Evolutionary conservation across 2,888 invertebrate genomes (phyloP), one percentile per base, ranked within the genome.

Genomic region (Hybos culiciformis): DNA sequence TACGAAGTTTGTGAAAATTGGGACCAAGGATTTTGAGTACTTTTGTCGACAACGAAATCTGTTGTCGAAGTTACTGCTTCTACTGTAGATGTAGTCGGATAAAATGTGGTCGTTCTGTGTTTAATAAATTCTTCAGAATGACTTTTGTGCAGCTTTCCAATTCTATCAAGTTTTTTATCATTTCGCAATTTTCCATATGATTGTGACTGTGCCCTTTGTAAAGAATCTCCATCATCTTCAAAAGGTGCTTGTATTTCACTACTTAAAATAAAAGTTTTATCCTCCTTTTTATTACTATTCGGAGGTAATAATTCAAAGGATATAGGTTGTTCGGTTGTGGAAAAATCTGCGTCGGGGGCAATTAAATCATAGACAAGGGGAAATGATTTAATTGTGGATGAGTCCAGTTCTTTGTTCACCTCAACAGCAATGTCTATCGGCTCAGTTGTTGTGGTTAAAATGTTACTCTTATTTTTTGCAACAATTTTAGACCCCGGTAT

Each of bases 141-240:
- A 32, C 12, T n/a, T n/a, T 48, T 3, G 17, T 20, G 24, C 24
- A 32, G 8, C 18, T 37, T 21, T 46, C 44, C 8, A 45, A 20
- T 17, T 2, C 37, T 12, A 42, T 47, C 29, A 21, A 33, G 18
- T 43, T 45, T 31, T 48, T 45, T 26, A 36, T 47, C 50, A 43
- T 72, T 72, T 52, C 73, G 71, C 23, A 75, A 73, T 3, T 75
- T 70, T 18, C 78, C 67, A 52, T 80, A 79, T 0, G 80, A 80
- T 55, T 80, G 80, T 36, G 78, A 78, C 49, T 80, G 80, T 19
- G 80, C 78, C 47, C 76, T 71, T 62, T 79, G 78, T 32, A 81
- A 59, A 57, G 77, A 73, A 56, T 80, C 79, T 55, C 78, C 78
- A 33, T 72, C 72, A 48, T 76, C 75, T 5, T 32, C 32, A 32